Evolutionary conservation across 2,888 invertebrate species (phyloP), one percentile per base, ranked within the genome.

Genomic region (Mythimna albipuncta): DNA sequence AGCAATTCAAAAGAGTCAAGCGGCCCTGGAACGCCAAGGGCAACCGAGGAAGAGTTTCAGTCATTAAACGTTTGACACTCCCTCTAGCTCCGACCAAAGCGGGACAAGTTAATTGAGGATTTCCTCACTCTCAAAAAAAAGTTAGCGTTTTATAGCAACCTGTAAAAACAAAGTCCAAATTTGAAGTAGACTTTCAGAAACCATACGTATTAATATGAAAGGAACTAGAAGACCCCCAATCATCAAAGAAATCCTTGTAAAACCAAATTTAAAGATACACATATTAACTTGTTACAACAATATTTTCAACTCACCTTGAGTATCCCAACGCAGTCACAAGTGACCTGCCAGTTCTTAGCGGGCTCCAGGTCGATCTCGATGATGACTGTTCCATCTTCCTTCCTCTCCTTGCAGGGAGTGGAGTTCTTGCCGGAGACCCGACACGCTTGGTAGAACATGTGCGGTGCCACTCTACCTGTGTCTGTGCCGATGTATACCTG

Each of bases 361-460:
- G 99, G 99, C 86, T 98, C 98, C 88, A 99, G 97, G 88, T 98
- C 98, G 76, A 99, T 98, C 94, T 99, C 99, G 82, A 99, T 99
- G 75, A 99, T 98, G 84, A 98, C 98, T 2, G 99, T 99, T n/a
- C 99, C 99, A 87, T 99, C 99, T 68, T 99, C 97, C 91, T 98
- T 99, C 84, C 98, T 97, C 93, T 99, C 99, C 78, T 97, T 97
- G 94, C 99, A 99, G 0, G 98, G 98, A 2, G 99, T 99, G 13
- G 99, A 99, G 94, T 99, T 99, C 95, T 99, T 99, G 7, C 99
- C 99, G 75, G 98, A 98, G 0, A 99, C 99, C 80, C 99, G 98
- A 91, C 99, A 99, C 4, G 99, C 99, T 93, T 99, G 99, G 95
- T 99, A 99, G 94, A 99, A 99, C 98, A 99, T 99, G 93, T 99